Percentiles rank a stretch among this genome's conserved stretches.
Conservation (phyloP, 1,140 invertebrate genomes). For the Drosophila pandora region DNA sequence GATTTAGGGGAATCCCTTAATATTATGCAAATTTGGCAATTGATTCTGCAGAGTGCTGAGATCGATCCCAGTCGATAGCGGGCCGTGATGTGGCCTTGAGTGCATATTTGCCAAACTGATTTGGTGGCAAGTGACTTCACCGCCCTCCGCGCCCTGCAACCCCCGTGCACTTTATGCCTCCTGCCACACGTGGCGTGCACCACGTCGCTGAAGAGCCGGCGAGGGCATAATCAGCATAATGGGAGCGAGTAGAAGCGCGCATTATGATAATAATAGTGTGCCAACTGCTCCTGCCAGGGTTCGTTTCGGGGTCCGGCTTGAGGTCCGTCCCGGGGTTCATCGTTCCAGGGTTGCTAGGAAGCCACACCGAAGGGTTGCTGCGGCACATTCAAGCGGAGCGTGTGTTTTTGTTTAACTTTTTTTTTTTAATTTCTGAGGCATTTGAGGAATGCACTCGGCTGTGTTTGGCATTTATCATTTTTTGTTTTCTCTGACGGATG, state of each 20-base stretch:
- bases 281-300: constrained; percentile 62
- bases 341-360: constrained; percentile 46
- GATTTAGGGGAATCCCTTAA: not conserved
- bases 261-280: constrained; percentile 77
- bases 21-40: not conserved
- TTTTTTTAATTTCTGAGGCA: constrained; percentile 58
- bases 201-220: constrained; percentile 11
- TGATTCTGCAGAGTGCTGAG: not conserved
- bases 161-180: constrained; percentile 2
- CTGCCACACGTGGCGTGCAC: constrained; percentile 48
- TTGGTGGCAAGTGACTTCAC: constrained; percentile 8
- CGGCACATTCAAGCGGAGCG: constrained; percentile 19
- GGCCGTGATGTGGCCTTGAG: not conserved
- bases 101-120: constrained; percentile 17
- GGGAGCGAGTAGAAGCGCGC: constrained; percentile 48
- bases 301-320: constrained; percentile 42
- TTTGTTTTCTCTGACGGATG: constrained; percentile 29
- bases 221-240: constrained; percentile 57
- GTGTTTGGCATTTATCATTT: constrained; percentile 61
- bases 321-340: constrained; percentile 26
- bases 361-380: constrained; percentile 31
- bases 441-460: constrained; percentile 60
- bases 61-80: not conserved
- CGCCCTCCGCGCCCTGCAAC: constrained; percentile 11
- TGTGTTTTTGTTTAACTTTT: constrained; percentile 56